phyloP scores from a whole-genome alignment of 2,888 invertebrate species.

The Malthinus seriepunctatus region DNA sequence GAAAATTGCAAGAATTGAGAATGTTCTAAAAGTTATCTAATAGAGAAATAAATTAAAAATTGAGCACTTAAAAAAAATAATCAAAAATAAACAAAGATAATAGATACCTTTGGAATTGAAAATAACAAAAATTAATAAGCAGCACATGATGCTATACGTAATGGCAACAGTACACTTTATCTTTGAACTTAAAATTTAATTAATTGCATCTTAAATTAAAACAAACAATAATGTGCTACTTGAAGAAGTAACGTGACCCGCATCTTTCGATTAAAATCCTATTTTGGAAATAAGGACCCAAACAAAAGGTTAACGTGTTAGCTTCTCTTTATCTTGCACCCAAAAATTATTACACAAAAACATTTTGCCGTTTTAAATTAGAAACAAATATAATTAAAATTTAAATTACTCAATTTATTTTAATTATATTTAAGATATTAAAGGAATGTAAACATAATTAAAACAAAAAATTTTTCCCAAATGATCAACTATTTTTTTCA shows the following conservation, averaged over 20 bases:
- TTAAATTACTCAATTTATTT: no score
- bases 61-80: neutral
- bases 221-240: neutral
- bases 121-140: neutral
- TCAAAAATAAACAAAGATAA: neutral
- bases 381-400: no score
- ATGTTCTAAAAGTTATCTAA: no score
- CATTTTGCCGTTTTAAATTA: no score
- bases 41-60: neutral
- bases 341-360: no score
- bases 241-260: constrained; percentile 3
- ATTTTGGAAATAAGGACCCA: constrained; percentile 17
- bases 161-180: neutral
- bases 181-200: neutral
- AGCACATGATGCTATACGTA: neutral
- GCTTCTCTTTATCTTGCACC: neutral
- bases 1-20: no score
- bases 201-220: neutral
- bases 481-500: no score
- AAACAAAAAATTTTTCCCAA: no score
- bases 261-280: constrained; percentile 3
- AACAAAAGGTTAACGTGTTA: constrained; percentile 4
- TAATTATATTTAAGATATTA: no score
- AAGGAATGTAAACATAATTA: no score
- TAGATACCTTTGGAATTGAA: neutral